Percentiles rank a stretch among this genome's conserved stretches.
phyloP scores from a whole-genome alignment of 2,113 vertebrate species.

The Pseudorasbora parva region DNA sequence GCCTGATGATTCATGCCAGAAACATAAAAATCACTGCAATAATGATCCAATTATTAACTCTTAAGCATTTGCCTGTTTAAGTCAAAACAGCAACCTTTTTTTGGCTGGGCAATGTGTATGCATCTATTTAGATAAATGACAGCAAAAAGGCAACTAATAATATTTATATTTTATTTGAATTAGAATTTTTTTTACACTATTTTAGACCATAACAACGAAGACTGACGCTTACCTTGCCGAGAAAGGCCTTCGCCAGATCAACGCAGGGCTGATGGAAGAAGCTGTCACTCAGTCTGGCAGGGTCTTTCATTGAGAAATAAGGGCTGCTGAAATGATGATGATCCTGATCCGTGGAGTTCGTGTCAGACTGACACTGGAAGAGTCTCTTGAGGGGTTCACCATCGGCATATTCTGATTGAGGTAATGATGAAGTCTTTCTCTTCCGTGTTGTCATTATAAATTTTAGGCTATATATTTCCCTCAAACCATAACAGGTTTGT shows the following conservation, averaged over 20 bases:
- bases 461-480: neutral
- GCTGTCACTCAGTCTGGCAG: conserved; percentile 70
- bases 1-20: too few relatives aligned
- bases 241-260: conserved; percentile 83
- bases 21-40: too few relatives aligned
- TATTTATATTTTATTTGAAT: neutral
- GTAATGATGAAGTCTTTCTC: conserved; percentile 54
- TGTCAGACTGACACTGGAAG: neutral
- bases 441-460: conserved; percentile 67
- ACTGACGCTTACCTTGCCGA: conserved; percentile 92
- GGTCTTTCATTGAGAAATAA: conserved; percentile 72
- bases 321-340: conserved; percentile 73
- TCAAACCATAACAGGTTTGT: neutral
- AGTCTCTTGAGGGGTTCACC: neutral
- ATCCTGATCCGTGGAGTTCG: neutral
- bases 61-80: too few relatives aligned
- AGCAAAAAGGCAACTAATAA: neutral
- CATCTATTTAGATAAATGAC: too few relatives aligned
- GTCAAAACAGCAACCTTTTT: too few relatives aligned
- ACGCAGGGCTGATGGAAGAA: conserved; percentile 87
- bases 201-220: too few relatives aligned
- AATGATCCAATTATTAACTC: too few relatives aligned
- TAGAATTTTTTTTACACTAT: too few relatives aligned
- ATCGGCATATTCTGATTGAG: neutral
- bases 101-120: too few relatives aligned